Percentiles rank a stretch among this genome's conserved stretches.
phyloP scores from a whole-genome alignment of 2,888 invertebrate species.

The Caenorhabditis sp. region DNA sequence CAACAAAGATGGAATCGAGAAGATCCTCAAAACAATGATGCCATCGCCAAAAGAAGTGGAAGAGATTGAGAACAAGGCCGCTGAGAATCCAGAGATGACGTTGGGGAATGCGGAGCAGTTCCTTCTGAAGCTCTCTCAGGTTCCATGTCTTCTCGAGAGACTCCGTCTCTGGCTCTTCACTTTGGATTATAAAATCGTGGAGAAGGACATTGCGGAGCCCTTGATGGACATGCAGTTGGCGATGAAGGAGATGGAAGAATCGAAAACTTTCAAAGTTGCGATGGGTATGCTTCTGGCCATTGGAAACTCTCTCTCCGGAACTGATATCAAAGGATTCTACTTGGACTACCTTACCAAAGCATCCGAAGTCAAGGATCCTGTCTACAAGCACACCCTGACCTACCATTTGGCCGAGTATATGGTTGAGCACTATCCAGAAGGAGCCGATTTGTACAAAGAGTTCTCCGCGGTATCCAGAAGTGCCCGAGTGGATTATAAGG shows the following conservation, averaged over 20 bases:
- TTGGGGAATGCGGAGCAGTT: conserved; percentile 95
- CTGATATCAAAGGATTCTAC: conserved; percentile 94
- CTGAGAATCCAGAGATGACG: conserved; percentile 91
- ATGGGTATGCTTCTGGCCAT: conserved; percentile 94
- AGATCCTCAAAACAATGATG: conserved; percentile 94
- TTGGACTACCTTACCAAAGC: conserved; percentile 95
- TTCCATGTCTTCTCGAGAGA: conserved; percentile 93
- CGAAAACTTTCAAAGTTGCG: conserved; percentile 95
- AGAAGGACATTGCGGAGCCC: conserved; percentile 98
- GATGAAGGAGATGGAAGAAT: conserved; percentile 92
- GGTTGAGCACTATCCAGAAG: conserved; percentile 95
- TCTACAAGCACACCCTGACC: conserved; percentile 97
- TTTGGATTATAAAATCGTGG: conserved; percentile 96
- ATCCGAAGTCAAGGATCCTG: conserved; percentile 89
- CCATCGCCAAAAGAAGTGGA: conserved; percentile 88
- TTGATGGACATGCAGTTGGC: conserved; percentile 98
- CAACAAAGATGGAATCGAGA: conserved; percentile 91
- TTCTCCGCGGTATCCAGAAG: conserved; percentile 85
- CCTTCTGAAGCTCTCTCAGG: conserved; percentile 95
- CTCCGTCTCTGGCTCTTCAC: conserved; percentile 98
- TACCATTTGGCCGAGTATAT: conserved; percentile 98
- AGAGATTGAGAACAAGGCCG: conserved; percentile 83
- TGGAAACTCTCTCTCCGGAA: conserved; percentile 96
- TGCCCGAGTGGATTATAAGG: conserved; percentile 94
- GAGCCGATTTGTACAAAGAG: conserved; percentile 96